Percentiles rank a stretch among this genome's conserved stretches.
Evolutionary conservation across 2,888 invertebrate genomes (phyloP).

Genomic region (Merodon equestris): DNA sequence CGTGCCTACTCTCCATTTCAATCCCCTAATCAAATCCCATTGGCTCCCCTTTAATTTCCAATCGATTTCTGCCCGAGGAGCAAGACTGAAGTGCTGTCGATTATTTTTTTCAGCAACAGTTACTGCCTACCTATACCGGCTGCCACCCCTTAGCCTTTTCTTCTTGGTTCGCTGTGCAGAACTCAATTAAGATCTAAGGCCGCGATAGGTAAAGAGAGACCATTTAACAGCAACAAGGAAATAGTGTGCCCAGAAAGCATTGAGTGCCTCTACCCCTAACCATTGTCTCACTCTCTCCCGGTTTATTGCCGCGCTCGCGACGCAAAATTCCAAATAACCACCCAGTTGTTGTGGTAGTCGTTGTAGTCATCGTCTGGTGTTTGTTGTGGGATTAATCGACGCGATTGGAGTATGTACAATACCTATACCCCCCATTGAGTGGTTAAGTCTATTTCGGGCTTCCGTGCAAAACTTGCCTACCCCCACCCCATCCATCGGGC

Average conservation of each 20-base stretch:
- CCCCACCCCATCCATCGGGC: slow-evolving; percentile 15
- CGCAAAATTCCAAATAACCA: slow-evolving; percentile 55
- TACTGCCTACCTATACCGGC: not conserved
- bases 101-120: slow-evolving; percentile 43
- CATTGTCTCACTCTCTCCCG: too few relatives aligned
- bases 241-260: slow-evolving; percentile 54
- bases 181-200: slow-evolving; percentile 62
- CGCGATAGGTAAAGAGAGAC: slow-evolving; percentile 57
- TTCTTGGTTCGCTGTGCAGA: slow-evolving; percentile 28
- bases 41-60: not conserved
- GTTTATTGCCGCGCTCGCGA: slow-evolving; percentile 10
- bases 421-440: not conserved
- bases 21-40: slow-evolving; percentile 32
- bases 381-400: slow-evolving; percentile 46
- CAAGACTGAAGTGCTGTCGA: slow-evolving; percentile 19
- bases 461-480: slow-evolving; percentile 50
- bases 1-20: slow-evolving; percentile 15
- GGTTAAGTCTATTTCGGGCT: slow-evolving; percentile 42
- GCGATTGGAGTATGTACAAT: too few relatives aligned
- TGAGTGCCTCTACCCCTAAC: slow-evolving; percentile 13
- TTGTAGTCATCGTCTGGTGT: slow-evolving; percentile 36
- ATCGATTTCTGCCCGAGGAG: not conserved
- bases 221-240: slow-evolving; percentile 66
- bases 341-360: too few relatives aligned
- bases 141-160: not conserved